Conservation (phyloP, 1,140 invertebrate genomes). For the Hydropsyche tenuis region DNA sequence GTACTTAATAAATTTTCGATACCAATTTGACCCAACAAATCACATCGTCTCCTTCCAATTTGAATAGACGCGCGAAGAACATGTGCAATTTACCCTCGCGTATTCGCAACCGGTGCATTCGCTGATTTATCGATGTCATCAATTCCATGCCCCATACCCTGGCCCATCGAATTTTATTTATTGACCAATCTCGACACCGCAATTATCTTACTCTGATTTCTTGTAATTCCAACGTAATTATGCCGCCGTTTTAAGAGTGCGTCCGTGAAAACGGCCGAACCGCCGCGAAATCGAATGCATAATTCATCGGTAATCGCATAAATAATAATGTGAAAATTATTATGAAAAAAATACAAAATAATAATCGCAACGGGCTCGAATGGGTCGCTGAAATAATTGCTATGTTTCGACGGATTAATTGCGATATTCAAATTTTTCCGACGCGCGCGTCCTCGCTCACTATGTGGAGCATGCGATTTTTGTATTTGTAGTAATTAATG, state of each 20-base stretch:
- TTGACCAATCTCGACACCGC: constrained; percentile 13
- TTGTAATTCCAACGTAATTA: constrained; percentile 21
- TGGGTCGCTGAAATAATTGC: no score
- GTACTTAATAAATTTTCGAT: no score
- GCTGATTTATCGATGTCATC: constrained; percentile 34
- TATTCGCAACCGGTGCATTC: background rate
- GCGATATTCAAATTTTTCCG: no score
- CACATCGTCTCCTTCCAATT: no score
- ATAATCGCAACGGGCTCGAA: no score
- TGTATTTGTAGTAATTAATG: no score
- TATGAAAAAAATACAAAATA: background rate
- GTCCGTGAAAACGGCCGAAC: background rate
- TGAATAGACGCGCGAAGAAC: no score
- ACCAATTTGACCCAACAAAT: no score
- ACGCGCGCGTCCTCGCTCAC: no score
- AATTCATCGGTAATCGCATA: constrained; percentile 18
- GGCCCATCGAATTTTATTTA: constrained; percentile 23
- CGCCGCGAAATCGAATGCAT: constrained; percentile 16
- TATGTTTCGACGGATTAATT: no score
- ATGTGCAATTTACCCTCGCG: no score
- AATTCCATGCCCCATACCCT: constrained; percentile 5
- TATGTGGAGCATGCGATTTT: no score
- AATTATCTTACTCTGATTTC: constrained; percentile 21
- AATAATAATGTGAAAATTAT: constrained; percentile 7
- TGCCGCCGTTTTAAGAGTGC: background rate